phyloP scores from a whole-genome alignment of 2,888 invertebrate species.

The Byasa hedistus region DNA sequence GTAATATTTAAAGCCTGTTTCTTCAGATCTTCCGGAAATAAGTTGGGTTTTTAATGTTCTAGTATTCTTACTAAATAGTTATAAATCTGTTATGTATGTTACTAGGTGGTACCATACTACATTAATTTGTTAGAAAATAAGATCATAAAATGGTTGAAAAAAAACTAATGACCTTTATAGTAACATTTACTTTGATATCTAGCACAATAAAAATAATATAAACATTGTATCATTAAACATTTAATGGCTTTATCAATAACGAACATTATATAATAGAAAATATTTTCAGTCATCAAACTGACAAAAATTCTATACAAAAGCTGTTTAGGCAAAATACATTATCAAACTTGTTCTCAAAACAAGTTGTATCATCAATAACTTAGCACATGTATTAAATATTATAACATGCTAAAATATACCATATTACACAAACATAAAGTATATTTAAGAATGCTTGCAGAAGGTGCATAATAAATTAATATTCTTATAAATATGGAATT shows the following conservation, averaged over 20 bases:
- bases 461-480: not conserved
- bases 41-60: too few species aligned
- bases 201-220: too few species aligned
- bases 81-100: too few species aligned
- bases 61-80: too few species aligned
- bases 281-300: not conserved
- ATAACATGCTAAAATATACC: conserved; percentile 1
- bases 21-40: too few species aligned
- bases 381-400: not conserved
- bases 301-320: not conserved
- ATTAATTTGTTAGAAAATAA: too few species aligned
- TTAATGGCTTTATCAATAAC: too few species aligned
- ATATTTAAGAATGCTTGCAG: conserved; percentile 1
- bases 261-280: not conserved
- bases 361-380: conserved; percentile 1
- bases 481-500: conserved; percentile 15
- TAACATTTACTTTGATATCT: not conserved
- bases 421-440: not conserved
- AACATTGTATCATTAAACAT: too few species aligned
- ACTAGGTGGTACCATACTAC: too few species aligned
- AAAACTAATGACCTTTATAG: too few species aligned
- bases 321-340: conserved; percentile 7
- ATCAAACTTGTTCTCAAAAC: conserved; percentile 14
- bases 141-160: too few species aligned
- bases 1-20: too few species aligned